Evolutionary conservation across 2,797 vertebrate genomes (phyloP).

Genomic region (Crocodylus rhombifer): DNA sequence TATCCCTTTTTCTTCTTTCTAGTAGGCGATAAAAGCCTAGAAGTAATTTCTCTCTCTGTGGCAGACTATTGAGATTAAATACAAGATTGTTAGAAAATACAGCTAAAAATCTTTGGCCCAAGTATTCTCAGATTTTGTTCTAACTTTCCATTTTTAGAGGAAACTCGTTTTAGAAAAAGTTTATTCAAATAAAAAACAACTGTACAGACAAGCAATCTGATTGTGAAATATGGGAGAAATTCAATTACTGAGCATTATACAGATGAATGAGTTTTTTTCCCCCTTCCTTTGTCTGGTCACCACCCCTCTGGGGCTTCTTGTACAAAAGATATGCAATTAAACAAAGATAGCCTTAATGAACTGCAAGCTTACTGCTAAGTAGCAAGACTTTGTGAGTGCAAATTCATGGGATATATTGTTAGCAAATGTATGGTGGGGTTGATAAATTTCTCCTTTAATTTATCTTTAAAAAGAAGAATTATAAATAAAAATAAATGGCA

Average conservation of each 20-base stretch:
- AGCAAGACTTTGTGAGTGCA: background rate
- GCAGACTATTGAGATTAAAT: constrained; percentile 17
- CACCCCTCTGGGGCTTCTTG: constrained; percentile 65
- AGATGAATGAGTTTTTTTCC: constrained; percentile 56
- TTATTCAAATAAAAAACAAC: constrained; percentile 72
- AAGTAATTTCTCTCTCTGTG: constrained; percentile 28
- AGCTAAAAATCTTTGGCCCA: constrained; percentile 71
- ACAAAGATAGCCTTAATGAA: constrained; percentile 72
- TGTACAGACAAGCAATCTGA: constrained; percentile 53
- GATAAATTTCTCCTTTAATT: constrained; percentile 39
- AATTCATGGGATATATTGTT: constrained; percentile 35
- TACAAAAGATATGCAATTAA: constrained; percentile 75
- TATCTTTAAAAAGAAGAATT: constrained; percentile 42
- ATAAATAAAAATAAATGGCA: background rate
- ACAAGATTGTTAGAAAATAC: constrained; percentile 54
- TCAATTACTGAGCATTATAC: constrained; percentile 66
- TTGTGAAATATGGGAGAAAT: constrained; percentile 72
- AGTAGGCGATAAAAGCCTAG: constrained; percentile 72
- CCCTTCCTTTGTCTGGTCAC: constrained; percentile 63
- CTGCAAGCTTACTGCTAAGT: constrained; percentile 39
- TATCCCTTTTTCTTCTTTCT: constrained; percentile 74
- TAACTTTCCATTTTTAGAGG: constrained; percentile 53
- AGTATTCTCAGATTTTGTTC: constrained; percentile 70
- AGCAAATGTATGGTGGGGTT: constrained; percentile 34
- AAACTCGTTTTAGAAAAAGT: constrained; percentile 67